Base-by-base conservation (phyloP, 2,888 invertebrate genomes). In the Ametastegia equiseti region DNA sequence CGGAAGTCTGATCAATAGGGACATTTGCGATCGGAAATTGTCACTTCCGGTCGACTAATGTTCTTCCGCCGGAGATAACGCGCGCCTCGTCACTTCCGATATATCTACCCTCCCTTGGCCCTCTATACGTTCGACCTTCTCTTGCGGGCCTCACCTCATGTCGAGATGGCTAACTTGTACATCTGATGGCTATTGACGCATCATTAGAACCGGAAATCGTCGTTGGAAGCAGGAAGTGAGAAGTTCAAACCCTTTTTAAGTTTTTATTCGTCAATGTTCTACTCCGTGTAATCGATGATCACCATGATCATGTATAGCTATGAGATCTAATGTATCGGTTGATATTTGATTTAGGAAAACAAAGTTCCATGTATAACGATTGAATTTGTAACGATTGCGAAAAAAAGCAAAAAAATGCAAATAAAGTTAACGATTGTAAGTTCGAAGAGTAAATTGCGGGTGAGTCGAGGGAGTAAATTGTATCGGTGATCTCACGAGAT, bases 21-120 rank as follows among this genome's bases (percentile, higher is more conserved):
- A 87, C 87, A 87, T 89, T 90, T 89, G 87, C 87, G 84, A 88
- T 88, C 88, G 91, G 91, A 91, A 90, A 91, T 91, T 90, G 88
- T 88, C 85, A 88, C 86, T 87, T 90, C 90, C 90, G 87, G 83
- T 81, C 82, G 84, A 85, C 88, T 91, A 90, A 90, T 90, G 89
- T 88, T 85, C 86, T 89, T 89, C 89, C 89, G 88, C 81, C 82
- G 84, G 86, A 88, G 88, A 87, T 91, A 87, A 87, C 86, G 85
- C 85, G 83, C 79, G 80, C 82, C 80, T 83, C 84, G 81, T 82
- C 73, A 82, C 82, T 81, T 81, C 81, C 82, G 82, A 83, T 81
- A 81, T 69, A 82, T 78, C 81, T 81, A 81, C 81, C 65, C 67
- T 75, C 45, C 30, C 67, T 60, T 33, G n/a, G 47, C n/a, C 77